These are phyloP conservation scores for Loxodonta africana DNA, from an alignment of 2,113 vertebrate species.

Conservation along the genomic window DNA sequence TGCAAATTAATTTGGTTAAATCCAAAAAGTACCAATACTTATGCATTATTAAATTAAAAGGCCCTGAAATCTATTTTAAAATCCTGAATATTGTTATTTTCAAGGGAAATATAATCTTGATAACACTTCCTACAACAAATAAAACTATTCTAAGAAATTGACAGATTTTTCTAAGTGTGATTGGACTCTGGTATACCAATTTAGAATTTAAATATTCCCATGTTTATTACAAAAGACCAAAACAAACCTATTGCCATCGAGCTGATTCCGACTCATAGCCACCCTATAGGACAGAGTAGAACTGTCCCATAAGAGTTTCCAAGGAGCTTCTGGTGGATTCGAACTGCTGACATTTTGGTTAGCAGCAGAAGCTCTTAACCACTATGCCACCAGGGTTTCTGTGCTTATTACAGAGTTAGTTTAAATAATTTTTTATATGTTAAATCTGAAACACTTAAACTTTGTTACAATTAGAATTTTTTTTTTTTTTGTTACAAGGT, in stretches of 20 bases:
- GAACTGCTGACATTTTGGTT: no score
- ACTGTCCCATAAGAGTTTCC: no score
- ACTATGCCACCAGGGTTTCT: no score
- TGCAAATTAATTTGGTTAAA: constrained; percentile 34
- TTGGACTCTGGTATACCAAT: not conserved
- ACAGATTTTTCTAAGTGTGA: not conserved
- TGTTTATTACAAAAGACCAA: not conserved
- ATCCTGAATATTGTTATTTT: constrained; percentile 19
- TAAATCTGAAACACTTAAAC: not conserved
- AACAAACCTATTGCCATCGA: no score
- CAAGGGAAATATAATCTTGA: constrained; percentile 23
- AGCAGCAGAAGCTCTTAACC: no score
- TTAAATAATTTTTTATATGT: not conserved
- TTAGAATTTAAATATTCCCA: not conserved
- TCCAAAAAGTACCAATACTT: not conserved
- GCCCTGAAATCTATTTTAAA: constrained; percentile 5
- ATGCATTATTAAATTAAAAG: constrained; percentile 33
- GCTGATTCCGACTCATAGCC: no score
- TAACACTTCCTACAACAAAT: constrained; percentile 36
- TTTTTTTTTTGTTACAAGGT: not conserved
- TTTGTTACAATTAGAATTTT: not conserved
- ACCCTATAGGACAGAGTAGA: no score
- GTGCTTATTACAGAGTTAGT: not conserved
- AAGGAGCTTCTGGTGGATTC: no score
- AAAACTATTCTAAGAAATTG: constrained; percentile 35